Percentiles rank a stretch among this genome's conserved stretches.
phyloP scores from a whole-genome alignment of 1,140 invertebrate genomes.

The Drosophila carrolli region DNA sequence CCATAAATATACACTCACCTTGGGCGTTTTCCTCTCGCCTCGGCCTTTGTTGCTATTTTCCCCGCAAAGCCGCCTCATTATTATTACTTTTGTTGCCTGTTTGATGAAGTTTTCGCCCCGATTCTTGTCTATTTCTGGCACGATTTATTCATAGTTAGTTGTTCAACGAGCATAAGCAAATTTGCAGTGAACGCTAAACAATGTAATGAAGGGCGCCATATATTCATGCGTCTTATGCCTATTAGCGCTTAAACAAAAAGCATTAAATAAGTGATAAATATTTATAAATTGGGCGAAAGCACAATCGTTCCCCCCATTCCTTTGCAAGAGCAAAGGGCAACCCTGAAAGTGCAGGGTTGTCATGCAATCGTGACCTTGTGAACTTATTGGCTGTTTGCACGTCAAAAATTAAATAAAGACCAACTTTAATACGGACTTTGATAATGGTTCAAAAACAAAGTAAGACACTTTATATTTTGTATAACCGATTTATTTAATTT shows the following conservation, averaged over 20 bases:
- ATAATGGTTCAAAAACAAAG: no score
- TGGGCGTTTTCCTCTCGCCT: conserved; percentile 8
- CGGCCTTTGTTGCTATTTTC: conserved; percentile 12
- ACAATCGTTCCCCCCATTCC: neutral
- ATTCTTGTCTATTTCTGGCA: conserved; percentile 56
- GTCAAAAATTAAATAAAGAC: neutral
- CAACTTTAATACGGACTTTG: no score
- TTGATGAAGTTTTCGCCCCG: conserved; percentile 62
- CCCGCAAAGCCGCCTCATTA: conserved; percentile 21
- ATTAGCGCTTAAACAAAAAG: no score
- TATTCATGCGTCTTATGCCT: conserved; percentile 22
- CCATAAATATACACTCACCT: conserved; percentile 30
- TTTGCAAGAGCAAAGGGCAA: neutral
- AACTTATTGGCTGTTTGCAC: neutral
- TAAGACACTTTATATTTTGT: no score
- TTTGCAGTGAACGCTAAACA: conserved; percentile 12
- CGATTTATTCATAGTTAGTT: conserved; percentile 59
- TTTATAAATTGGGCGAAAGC: no score
- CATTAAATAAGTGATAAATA: no score
- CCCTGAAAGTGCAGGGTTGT: neutral
- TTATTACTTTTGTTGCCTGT: conserved; percentile 62
- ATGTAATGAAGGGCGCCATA: conserved; percentile 32
- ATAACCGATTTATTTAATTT: no score
- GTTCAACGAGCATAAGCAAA: conserved; percentile 23
- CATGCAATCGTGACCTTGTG: neutral